Evolutionary conservation across 2,113 vertebrate genomes (phyloP).

Genomic region (Coracopsis vasa): DNA sequence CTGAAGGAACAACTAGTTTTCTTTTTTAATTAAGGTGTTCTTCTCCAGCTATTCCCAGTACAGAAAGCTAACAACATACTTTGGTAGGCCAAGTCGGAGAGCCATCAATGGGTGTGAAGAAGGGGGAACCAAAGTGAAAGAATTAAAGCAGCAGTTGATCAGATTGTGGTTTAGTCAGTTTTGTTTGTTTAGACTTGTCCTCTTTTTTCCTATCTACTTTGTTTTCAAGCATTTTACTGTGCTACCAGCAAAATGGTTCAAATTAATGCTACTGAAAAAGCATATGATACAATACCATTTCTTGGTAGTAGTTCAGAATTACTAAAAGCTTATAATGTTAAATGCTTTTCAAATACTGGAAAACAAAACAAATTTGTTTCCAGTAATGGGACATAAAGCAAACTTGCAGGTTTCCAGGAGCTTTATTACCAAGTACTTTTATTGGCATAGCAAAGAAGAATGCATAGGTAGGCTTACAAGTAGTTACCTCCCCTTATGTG

Average conservation of each 20-base stretch:
- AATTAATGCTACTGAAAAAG: not conserved
- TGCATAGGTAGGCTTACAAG: not conserved
- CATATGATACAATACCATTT: not conserved
- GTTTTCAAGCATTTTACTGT: not conserved
- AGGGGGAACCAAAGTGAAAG: not conserved
- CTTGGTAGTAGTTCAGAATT: not conserved
- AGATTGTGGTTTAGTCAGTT: not conserved
- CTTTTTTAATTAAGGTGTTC: not conserved
- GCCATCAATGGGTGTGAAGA: not conserved
- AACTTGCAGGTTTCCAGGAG: not conserved
- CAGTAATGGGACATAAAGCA: not conserved
- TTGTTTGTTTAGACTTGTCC: not conserved
- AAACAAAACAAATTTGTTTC: not conserved
- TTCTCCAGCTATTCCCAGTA: not conserved
- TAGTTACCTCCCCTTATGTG: not conserved
- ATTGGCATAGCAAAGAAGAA: not conserved
- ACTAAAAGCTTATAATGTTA: not conserved
- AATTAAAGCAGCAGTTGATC: not conserved
- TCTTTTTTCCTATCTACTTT: not conserved
- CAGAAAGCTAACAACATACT: not conserved
- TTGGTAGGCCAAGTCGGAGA: not conserved
- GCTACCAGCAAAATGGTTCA: not conserved
- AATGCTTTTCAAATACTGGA: not conserved
- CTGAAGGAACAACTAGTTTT: not conserved
- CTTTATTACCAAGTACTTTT: not conserved